phyloP scores from a whole-genome alignment of 2,888 invertebrate species.

The Drosophila affinis region DNA sequence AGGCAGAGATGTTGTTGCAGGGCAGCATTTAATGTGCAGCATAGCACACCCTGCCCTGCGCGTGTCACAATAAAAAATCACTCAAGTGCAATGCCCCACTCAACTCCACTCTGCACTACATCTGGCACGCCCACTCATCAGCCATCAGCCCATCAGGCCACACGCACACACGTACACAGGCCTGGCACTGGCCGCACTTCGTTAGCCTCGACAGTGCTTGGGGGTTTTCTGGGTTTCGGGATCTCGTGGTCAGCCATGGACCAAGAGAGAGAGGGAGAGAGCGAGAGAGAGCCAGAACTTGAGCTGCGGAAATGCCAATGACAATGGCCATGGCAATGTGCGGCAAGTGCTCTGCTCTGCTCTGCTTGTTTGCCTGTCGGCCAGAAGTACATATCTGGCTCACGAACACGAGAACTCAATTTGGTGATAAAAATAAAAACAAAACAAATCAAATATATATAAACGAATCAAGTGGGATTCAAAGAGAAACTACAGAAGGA shows the following conservation, averaged over 20 bases:
- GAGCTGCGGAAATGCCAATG: conserved; percentile 28
- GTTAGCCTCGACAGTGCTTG: conserved; percentile 50
- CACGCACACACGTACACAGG: conserved; percentile 16
- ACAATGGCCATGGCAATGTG: conserved; percentile 28
- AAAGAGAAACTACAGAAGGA: conserved; percentile 11
- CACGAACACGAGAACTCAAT: conserved; percentile 67
- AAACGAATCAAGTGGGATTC: conserved; percentile 1
- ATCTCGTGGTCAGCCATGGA: conserved; percentile 21
- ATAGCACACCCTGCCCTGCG: conserved; percentile 59
- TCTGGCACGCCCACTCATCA: not conserved
- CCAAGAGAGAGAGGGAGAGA: not conserved
- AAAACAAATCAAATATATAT: conserved; percentile 11
- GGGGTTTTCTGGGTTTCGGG: conserved; percentile 25
- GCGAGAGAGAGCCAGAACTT: conserved; percentile 4
- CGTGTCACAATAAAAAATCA: conserved; percentile 77
- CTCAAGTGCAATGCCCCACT: conserved; percentile 65
- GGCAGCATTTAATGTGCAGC: conserved; percentile 68
- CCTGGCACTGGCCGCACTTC: conserved; percentile 50
- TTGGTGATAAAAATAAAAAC: conserved; percentile 57
- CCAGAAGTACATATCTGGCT: conserved; percentile 27
- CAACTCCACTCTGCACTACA: conserved; percentile 26
- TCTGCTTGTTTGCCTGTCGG: conserved; percentile 24
- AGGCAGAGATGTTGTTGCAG: conserved; percentile 52
- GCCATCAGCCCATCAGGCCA: conserved; percentile 16
- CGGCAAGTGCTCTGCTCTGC: conserved; percentile 20